A percentile compares a stretch with the other conserved stretches of the same genome.
Conservation (phyloP, 2,888 invertebrate species). For the Eristalinus sepulchralis region DNA sequence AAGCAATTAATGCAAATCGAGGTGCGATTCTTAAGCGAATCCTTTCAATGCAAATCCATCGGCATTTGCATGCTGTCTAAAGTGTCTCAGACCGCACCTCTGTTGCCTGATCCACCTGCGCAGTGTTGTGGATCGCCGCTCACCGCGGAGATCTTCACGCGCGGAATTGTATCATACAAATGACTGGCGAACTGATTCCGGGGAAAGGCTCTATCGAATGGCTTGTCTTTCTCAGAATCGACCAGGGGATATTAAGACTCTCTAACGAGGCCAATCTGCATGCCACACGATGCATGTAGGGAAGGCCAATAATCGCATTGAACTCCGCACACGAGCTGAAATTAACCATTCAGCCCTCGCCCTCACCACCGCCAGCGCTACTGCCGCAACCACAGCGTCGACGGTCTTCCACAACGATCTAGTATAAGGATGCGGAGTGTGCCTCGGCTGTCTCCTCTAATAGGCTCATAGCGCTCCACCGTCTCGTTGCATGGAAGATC, state of each 20-base stretch:
- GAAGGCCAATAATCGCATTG: conserved; percentile 70
- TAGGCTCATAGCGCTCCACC: conserved; percentile 60
- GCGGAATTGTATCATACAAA: conserved; percentile 28
- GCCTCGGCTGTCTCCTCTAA: conserved; percentile 26
- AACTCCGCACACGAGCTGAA: conserved; percentile 70
- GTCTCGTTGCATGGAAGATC: conserved; percentile 26
- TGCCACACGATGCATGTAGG: conserved; percentile 50
- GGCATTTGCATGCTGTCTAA: conserved; percentile 40
- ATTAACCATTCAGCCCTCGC: conserved; percentile 48
- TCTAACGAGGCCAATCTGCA: conserved; percentile 71
- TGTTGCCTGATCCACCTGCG: conserved; percentile 50
- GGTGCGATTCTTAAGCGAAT: conserved; percentile 34
- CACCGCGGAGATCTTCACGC: conserved; percentile 33
- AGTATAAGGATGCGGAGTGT: background rate
- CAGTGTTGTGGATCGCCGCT: conserved; percentile 29
- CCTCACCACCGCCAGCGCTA: background rate
- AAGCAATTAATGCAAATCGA: conserved; percentile 61
- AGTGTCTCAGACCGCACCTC: background rate
- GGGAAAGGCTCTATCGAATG: background rate
- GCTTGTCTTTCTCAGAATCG: conserved; percentile 45
- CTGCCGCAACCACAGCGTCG: background rate
- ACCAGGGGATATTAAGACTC: conserved; percentile 35
- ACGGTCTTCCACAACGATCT: background rate
- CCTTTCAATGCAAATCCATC: conserved; percentile 68
- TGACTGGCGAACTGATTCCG: conserved; percentile 33